Evolutionary conservation across 2,888 invertebrate species (phyloP).

Genomic region (Priocnemis perturbator): DNA sequence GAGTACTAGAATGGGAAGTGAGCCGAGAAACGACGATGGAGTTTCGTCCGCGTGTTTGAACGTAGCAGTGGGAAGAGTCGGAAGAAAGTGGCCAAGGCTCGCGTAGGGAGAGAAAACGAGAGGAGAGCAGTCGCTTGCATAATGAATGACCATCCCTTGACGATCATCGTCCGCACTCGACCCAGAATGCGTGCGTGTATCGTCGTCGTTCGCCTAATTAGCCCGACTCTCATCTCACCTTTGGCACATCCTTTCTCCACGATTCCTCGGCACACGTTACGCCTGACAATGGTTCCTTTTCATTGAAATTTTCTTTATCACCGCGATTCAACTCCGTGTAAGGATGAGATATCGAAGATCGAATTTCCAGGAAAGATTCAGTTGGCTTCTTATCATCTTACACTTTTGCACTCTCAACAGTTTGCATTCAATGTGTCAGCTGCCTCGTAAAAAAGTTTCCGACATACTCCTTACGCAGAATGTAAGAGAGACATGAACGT

Average conservation of each 20-base stretch:
- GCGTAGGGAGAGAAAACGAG: conserved; percentile 24
- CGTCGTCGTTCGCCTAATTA: conserved; percentile 25
- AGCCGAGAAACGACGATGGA: neutral
- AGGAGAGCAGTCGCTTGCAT: conserved; percentile 22
- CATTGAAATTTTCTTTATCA: too few species aligned
- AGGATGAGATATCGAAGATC: too few species aligned
- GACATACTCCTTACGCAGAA: too few species aligned
- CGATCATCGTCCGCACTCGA: conserved; percentile 9
- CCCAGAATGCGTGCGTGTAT: neutral
- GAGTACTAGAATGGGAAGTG: neutral
- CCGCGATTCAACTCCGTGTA: too few species aligned
- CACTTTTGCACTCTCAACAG: too few species aligned
- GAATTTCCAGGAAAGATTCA: too few species aligned
- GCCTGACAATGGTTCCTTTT: neutral
- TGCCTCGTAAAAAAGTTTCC: too few species aligned
- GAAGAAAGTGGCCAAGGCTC: conserved; percentile 9
- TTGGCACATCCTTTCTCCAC: neutral
- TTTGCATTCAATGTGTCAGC: too few species aligned
- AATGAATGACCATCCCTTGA: conserved; percentile 34
- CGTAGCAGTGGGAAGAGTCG: too few species aligned
- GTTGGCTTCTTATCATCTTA: too few species aligned
- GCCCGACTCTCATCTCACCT: neutral
- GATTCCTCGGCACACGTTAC: too few species aligned
- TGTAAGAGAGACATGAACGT: too few species aligned
- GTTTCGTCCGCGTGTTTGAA: neutral